These are phyloP conservation scores for Andrena flavipes DNA, from an alignment of 2,888 invertebrate species.

Conservation along the genomic window DNA sequence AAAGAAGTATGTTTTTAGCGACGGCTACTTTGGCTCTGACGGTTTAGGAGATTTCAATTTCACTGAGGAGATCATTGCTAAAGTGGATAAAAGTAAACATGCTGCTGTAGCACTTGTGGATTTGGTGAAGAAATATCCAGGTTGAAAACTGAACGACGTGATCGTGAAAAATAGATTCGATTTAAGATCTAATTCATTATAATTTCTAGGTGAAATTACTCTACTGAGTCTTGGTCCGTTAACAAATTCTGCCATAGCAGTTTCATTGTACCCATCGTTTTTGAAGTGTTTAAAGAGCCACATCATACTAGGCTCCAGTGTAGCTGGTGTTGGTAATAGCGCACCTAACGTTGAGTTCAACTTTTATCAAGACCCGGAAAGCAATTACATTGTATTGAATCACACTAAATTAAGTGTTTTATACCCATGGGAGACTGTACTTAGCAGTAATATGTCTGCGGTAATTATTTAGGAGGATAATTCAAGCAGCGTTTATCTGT, in stretches of 20 bases:
- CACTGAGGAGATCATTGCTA: conserved; percentile 76
- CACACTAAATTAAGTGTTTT: conserved; percentile 78
- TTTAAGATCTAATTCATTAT: neutral
- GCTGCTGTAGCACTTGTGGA: conserved; percentile 84
- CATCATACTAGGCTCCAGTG: conserved; percentile 81
- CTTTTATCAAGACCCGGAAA: conserved; percentile 87
- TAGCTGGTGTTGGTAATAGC: conserved; percentile 80
- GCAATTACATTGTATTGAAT: conserved; percentile 86
- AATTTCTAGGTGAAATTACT: conserved; percentile 79
- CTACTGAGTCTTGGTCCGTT: conserved; percentile 85
- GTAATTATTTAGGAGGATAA: conserved; percentile 67
- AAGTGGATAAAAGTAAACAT: conserved; percentile 80
- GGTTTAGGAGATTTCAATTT: conserved; percentile 86
- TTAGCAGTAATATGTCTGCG: conserved; percentile 64
- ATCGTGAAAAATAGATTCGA: neutral
- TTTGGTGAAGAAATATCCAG: conserved; percentile 79
- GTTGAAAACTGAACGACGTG: conserved; percentile 60
- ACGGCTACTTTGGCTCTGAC: conserved; percentile 84
- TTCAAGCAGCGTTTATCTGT: neutral
- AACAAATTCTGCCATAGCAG: conserved; percentile 86
- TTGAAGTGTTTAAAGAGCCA: conserved; percentile 76
- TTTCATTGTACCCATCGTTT: conserved; percentile 82
- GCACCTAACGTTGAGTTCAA: conserved; percentile 86
- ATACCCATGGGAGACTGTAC: conserved; percentile 86
- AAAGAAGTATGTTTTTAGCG: conserved; percentile 66